phyloP scores from a whole-genome alignment of 2,797 vertebrate species.

The Malacoraja senta region DNA sequence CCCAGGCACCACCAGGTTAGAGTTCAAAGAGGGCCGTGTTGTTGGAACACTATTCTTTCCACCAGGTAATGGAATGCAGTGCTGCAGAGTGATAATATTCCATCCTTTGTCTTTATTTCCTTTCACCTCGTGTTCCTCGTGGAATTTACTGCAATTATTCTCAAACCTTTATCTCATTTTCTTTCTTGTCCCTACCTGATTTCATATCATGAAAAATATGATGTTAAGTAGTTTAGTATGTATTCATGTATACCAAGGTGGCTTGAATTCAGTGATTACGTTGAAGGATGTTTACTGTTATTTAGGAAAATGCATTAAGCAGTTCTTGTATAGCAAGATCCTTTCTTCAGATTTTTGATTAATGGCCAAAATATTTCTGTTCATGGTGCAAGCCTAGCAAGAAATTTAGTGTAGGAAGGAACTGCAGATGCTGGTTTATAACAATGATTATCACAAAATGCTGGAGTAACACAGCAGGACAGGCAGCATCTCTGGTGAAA shows the following conservation, averaged over 20 bases:
- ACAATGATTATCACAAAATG: too few relatives aligned
- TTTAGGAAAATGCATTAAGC: too few relatives aligned
- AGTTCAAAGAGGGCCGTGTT: background rate
- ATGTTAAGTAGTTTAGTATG: background rate
- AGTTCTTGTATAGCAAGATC: too few relatives aligned
- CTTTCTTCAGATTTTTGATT: too few relatives aligned
- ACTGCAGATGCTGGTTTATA: too few relatives aligned
- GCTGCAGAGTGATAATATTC: background rate
- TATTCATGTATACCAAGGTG: background rate
- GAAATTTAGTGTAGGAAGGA: too few relatives aligned
- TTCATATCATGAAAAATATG: background rate
- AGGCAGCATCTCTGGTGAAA: too few relatives aligned
- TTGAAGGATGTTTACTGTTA: too few relatives aligned
- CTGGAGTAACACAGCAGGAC: too few relatives aligned
- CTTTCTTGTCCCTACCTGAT: background rate
- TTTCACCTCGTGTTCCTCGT: background rate
- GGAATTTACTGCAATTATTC: background rate
- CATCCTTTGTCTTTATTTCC: background rate
- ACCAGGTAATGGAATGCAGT: slow-evolving; percentile 32
- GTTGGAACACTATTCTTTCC: slow-evolving; percentile 40
- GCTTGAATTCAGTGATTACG: too few relatives aligned
- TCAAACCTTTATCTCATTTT: background rate
- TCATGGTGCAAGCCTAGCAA: too few relatives aligned
- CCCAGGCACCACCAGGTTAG: slow-evolving; percentile 18
- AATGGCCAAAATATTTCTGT: too few relatives aligned